Evolutionary conservation across 2,888 invertebrate genomes (phyloP).

Genomic region (Catocala nupta): DNA sequence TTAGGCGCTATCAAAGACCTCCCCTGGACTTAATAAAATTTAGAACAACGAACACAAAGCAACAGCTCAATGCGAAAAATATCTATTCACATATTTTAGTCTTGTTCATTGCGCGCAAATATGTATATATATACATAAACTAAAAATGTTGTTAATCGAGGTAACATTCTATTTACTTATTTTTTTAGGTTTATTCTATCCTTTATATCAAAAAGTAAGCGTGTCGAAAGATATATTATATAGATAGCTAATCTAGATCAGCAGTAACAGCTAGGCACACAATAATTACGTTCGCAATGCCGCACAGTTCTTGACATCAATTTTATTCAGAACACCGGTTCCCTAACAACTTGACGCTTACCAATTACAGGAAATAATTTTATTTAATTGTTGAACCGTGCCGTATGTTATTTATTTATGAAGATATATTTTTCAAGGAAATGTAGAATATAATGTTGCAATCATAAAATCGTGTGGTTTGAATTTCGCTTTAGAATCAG

Average conservation of each 20-base stretch:
- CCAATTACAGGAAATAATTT: constrained; percentile 32
- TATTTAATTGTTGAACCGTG: constrained; percentile 25
- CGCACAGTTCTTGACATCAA: constrained; percentile 45
- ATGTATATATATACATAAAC: no score
- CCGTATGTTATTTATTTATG: constrained; percentile 1
- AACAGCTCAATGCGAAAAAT: no score
- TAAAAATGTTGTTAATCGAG: no score
- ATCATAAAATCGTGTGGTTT: constrained; percentile 7
- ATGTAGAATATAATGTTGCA: constrained; percentile 1
- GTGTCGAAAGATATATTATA: constrained; percentile 29
- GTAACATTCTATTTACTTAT: no score
- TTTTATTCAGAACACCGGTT: constrained; percentile 18
- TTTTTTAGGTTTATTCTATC: neutral
- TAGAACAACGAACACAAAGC: no score
- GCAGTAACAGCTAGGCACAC: constrained; percentile 25
- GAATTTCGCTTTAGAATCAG: no score
- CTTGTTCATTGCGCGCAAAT: no score
- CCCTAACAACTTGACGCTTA: constrained; percentile 3
- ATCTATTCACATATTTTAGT: no score
- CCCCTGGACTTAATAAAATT: no score
- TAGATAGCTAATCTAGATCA: constrained; percentile 30
- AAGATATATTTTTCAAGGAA: constrained; percentile 23
- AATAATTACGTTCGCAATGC: constrained; percentile 34
- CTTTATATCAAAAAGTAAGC: neutral
- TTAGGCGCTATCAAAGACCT: no score